phyloP scores from a whole-genome alignment of 1,140 invertebrate species.

The Ctenoplectra terminalis region DNA sequence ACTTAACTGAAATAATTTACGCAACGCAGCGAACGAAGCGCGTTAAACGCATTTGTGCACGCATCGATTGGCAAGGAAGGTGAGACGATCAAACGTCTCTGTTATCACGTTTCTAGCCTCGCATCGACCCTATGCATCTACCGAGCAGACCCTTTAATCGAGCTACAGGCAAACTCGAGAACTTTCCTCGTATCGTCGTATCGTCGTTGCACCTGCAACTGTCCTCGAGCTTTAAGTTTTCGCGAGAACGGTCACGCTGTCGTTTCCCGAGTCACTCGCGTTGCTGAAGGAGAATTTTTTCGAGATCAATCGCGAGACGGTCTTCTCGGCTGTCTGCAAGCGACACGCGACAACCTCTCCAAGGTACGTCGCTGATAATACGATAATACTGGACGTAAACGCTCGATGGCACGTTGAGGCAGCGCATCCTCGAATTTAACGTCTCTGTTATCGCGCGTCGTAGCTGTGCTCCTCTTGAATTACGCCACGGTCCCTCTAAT shows the following conservation, averaged over 20 bases:
- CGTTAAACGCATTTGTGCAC: slow-evolving; percentile 22
- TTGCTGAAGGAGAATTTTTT: no score
- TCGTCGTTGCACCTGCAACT: slow-evolving; percentile 24
- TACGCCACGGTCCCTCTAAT: slow-evolving; percentile 42
- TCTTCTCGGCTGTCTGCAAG: no score
- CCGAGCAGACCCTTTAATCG: slow-evolving; percentile 42
- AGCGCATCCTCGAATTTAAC: slow-evolving; percentile 39
- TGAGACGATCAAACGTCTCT: slow-evolving; percentile 46
- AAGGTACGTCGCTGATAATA: slow-evolving; percentile 25
- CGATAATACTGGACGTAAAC: slow-evolving; percentile 37
- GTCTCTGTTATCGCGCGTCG: slow-evolving; percentile 42
- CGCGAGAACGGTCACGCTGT: no score
- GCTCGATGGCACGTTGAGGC: slow-evolving; percentile 34
- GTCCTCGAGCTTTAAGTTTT: not conserved
- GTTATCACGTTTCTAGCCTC: slow-evolving; percentile 37
- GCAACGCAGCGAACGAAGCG: slow-evolving; percentile 2
- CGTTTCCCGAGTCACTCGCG: no score
- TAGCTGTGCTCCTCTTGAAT: slow-evolving; percentile 29
- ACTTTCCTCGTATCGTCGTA: slow-evolving; percentile 32
- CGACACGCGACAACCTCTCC: no score
- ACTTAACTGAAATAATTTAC: slow-evolving; percentile 12
- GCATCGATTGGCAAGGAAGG: slow-evolving; percentile 16
- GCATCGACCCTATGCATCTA: slow-evolving; percentile 16
- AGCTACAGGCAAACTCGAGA: slow-evolving; percentile 33
- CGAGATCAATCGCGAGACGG: not conserved